Conservation (phyloP, 1,140 invertebrate species). For the Listronotus oregonensis region DNA sequence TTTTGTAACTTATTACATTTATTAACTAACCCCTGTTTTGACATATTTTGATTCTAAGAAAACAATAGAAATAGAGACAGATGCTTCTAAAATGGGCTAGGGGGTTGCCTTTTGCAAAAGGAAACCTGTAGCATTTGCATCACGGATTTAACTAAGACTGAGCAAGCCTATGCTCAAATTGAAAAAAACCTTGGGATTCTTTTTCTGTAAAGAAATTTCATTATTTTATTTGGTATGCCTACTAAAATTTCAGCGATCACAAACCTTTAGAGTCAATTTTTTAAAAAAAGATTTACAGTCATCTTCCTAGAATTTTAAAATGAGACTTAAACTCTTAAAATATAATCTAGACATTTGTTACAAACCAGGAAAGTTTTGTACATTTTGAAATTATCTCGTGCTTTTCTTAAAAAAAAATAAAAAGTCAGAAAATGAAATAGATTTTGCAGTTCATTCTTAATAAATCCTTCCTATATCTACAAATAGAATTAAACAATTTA, state of each 20-base stretch:
- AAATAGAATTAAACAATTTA: no score
- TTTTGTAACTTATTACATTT: not conserved
- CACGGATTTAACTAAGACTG: conserved; percentile 14
- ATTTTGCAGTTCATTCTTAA: no score
- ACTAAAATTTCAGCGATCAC: conserved; percentile 6
- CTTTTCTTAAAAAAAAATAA: not conserved
- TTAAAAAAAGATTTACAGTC: conserved; percentile 7
- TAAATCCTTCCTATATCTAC: no score
- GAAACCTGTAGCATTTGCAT: conserved; percentile 8
- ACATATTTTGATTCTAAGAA: conserved; percentile 44
- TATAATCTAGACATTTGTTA: conserved; percentile 8
- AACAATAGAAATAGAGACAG: conserved; percentile 8
- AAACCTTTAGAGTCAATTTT: conserved; percentile 7
- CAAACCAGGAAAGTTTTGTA: conserved; percentile 7
- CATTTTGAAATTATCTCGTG: conserved; percentile 3
- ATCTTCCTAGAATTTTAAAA: conserved; percentile 11
- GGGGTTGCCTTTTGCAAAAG: conserved; percentile 23
- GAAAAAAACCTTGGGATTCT: conserved; percentile 1
- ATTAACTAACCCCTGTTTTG: not conserved
- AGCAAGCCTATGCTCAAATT: conserved; percentile 11
- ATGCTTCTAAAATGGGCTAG: conserved; percentile 20
- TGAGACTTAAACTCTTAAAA: conserved; percentile 7
- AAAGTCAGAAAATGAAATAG: no score
- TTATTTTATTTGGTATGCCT: not conserved
- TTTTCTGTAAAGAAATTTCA: not conserved